A percentile compares a stretch with the other conserved stretches of the same genome.
These are phyloP conservation scores for Rhamphomyia laevipes DNA, from an alignment of 2,888 invertebrate species.

Conservation along the genomic window DNA sequence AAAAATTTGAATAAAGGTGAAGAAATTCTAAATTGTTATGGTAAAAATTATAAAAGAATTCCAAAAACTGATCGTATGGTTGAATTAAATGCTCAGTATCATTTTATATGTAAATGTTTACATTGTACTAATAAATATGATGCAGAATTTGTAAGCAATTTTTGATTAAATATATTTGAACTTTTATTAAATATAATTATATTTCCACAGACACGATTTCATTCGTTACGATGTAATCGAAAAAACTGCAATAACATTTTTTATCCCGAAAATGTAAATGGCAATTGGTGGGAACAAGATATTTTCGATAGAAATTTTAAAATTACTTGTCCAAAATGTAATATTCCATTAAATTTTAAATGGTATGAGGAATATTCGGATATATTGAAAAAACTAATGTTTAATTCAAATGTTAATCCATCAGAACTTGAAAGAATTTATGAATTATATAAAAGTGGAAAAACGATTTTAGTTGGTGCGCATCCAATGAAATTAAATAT, in stretches of 20 bases:
- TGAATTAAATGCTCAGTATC: constrained; percentile 55
- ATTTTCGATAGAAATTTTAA: background rate
- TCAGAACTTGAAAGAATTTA: background rate
- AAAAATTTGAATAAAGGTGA: constrained; percentile 49
- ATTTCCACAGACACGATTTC: background rate
- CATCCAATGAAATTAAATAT: background rate
- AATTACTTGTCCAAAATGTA: background rate
- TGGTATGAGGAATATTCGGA: background rate
- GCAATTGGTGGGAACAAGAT: background rate
- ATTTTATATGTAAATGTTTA: constrained; percentile 62
- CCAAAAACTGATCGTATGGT: constrained; percentile 46
- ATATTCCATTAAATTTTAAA: background rate
- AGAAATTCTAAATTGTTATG: constrained; percentile 78
- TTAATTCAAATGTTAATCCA: background rate
- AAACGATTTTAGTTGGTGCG: background rate
- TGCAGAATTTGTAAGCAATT: constrained; percentile 4
- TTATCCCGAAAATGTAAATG: background rate
- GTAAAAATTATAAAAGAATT: constrained; percentile 59
- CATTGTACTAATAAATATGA: constrained; percentile 42
- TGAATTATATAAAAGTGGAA: background rate
- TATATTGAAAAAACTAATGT: background rate
- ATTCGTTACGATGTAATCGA: background rate
- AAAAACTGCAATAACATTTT: background rate
- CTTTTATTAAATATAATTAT: background rate
- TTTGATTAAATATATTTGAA: background rate